Percentiles rank a stretch among this genome's conserved stretches.
Evolutionary conservation across 2,888 invertebrate genomes (phyloP).

Genomic region (Linnaemya vulpina): DNA sequence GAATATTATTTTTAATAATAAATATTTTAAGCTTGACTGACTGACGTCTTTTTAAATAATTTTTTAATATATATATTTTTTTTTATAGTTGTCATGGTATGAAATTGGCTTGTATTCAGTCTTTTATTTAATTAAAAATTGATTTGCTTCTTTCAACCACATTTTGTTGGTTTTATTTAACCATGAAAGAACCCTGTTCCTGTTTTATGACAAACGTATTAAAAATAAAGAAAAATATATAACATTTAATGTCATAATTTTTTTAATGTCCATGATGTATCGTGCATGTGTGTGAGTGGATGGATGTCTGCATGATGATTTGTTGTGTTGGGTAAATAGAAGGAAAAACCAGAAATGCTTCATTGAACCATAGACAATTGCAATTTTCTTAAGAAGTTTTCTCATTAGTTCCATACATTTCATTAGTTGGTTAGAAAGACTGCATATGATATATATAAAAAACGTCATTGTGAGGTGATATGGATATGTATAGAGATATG

Average conservation of each 20-base stretch:
- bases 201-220: neutral
- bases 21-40: too few species aligned
- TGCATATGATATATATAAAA: slow-evolving; percentile 34
- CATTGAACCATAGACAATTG: slow-evolving; percentile 66
- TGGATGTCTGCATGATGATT: too few species aligned
- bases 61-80: too few species aligned
- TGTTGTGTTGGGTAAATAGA: slow-evolving; percentile 15
- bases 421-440: slow-evolving; percentile 35
- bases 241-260: slow-evolving; percentile 33
- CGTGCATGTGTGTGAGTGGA: neutral
- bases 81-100: too few species aligned
- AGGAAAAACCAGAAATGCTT: slow-evolving; percentile 24
- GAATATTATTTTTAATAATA: too few species aligned
- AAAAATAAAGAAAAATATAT: too few species aligned
- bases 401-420: slow-evolving; percentile 24
- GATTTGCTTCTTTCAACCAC: neutral
- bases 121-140: slow-evolving; percentile 1
- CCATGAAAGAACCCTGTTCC: too few species aligned
- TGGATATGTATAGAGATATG: neutral
- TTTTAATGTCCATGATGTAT: slow-evolving; percentile 34
- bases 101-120: neutral
- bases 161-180: too few species aligned
- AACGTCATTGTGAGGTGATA: slow-evolving; percentile 19
- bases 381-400: slow-evolving; percentile 65
- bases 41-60: too few species aligned